A percentile compares a stretch with the other conserved stretches of the same genome.
These are phyloP conservation scores for Drosophila kurseongensis DNA, from an alignment of 1,140 invertebrate genomes.

Conservation along the genomic window DNA sequence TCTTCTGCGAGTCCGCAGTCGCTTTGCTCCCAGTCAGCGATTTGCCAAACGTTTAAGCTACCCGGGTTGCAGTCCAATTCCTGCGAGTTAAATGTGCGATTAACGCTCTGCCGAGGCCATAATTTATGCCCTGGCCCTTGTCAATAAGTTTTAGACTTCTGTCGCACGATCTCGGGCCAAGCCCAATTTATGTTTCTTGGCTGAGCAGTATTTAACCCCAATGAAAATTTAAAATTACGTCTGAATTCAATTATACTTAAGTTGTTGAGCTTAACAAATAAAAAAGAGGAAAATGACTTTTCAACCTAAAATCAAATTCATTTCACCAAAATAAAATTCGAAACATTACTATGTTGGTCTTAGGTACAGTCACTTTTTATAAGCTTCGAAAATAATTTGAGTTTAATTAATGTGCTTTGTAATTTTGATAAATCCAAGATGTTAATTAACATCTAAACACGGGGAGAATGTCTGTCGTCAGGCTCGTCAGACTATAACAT, in stretches of 20 bases:
- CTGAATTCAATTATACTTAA: background rate
- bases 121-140: conserved; percentile 63
- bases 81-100: conserved; percentile 70
- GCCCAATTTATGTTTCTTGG: conserved; percentile 29
- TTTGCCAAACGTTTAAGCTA: conserved; percentile 76
- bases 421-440: conserved; percentile 1
- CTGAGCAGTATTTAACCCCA: background rate
- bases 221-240: background rate
- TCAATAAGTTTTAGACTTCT: conserved; percentile 64
- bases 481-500: background rate
- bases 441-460: conserved; percentile 1
- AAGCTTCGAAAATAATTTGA: background rate
- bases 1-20: conserved; percentile 19
- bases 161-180: conserved; percentile 56
- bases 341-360: too few species aligned
- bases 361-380: too few species aligned
- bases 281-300: too few species aligned
- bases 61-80: conserved; percentile 38
- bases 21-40: conserved; percentile 49
- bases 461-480: background rate
- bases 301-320: too few species aligned
- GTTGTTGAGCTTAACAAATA: too few species aligned
- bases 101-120: conserved; percentile 66
- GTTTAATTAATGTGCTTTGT: background rate
- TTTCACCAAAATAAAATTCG: too few species aligned